A percentile compares a stretch with the other conserved stretches of the same genome.
phyloP scores from a whole-genome alignment of 2,797 vertebrate species.

The Acropternis orthonyx region DNA sequence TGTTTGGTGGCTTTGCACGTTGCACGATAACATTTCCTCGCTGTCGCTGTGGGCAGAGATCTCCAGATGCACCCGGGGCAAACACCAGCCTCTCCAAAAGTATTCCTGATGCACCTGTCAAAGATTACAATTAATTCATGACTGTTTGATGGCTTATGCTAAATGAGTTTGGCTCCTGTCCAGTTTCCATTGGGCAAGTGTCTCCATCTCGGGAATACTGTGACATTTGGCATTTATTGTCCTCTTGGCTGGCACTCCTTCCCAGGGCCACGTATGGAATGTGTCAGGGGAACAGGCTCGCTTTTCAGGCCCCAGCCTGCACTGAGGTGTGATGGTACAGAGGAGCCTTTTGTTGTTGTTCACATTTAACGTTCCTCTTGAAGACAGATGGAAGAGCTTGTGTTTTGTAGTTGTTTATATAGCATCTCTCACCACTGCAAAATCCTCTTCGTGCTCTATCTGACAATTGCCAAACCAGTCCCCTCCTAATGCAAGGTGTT shows the following conservation, averaged over 20 bases:
- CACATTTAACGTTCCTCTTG: neutral
- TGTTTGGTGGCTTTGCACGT: neutral
- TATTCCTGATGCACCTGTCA: conserved; percentile 54
- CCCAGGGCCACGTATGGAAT: neutral
- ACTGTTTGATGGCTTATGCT: conserved; percentile 37
- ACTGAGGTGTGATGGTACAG: neutral
- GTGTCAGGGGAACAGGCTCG: conserved; percentile 5
- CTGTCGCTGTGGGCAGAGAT: neutral
- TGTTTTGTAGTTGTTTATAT: neutral
- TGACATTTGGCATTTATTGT: conserved; percentile 57
- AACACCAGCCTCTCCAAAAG: conserved; percentile 29
- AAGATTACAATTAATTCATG: conserved; percentile 59
- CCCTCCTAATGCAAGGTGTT: neutral
- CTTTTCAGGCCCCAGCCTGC: neutral
- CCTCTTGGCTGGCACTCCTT: conserved; percentile 15
- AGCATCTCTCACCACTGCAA: neutral
- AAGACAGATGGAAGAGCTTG: neutral
- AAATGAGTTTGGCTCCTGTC: conserved; percentile 52
- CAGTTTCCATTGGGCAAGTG: conserved; percentile 49
- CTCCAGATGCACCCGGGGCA: conserved; percentile 7
- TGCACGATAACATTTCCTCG: neutral
- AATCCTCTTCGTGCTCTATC: neutral
- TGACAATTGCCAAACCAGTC: neutral
- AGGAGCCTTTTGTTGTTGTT: neutral
- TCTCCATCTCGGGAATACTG: neutral